Percentiles rank a stretch among this genome's conserved stretches.
Conservation (phyloP, 2,888 invertebrate genomes). For the Mactromeris polynyma region DNA sequence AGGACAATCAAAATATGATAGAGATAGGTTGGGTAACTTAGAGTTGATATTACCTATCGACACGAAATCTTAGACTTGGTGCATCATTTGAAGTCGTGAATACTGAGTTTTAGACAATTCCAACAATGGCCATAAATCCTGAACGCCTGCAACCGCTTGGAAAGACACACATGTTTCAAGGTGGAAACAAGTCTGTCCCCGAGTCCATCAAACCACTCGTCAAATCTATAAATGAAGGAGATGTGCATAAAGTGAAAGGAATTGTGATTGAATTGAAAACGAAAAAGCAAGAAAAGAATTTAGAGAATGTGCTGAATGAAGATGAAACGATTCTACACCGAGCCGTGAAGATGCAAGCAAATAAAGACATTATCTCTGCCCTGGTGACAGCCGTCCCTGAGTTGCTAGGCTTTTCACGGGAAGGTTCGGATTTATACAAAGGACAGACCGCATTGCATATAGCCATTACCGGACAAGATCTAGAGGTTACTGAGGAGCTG, state of each 20-base stretch:
- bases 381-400: conserved; percentile 48
- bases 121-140: background rate
- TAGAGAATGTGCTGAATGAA: conserved; percentile 23
- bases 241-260: conserved; percentile 7
- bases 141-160: background rate
- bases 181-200: background rate
- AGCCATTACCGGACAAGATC: conserved; percentile 65
- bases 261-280: conserved; percentile 24
- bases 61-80: no score
- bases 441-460: conserved; percentile 75
- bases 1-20: no score
- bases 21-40: no score
- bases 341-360: conserved; percentile 57
- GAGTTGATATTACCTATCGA: no score
- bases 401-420: conserved; percentile 32
- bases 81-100: no score
- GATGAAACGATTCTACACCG: conserved; percentile 60
- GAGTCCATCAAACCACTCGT: conserved; percentile 20
- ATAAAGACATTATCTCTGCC: conserved; percentile 40
- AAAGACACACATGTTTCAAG: background rate
- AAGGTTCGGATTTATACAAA: conserved; percentile 53
- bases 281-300: conserved; percentile 16
- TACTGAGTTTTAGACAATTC: background rate
- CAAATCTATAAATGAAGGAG: conserved; percentile 14
- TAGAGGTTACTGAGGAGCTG: conserved; percentile 50